A percentile compares a stretch with the other conserved stretches of the same genome.
These are phyloP conservation scores for Silurus aristotelis DNA, from an alignment of 2,797 vertebrate species.

Conservation along the genomic window DNA sequence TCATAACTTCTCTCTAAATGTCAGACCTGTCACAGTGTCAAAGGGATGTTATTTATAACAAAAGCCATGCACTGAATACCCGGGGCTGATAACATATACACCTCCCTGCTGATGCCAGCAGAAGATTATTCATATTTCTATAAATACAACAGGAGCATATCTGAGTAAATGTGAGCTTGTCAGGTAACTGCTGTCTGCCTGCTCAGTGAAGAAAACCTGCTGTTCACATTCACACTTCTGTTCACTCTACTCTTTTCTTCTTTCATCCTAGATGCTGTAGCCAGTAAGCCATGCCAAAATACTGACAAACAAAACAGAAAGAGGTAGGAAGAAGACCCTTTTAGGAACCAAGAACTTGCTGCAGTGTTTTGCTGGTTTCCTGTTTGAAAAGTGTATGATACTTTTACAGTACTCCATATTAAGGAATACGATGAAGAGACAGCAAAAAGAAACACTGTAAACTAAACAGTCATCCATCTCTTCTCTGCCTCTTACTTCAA, in stretches of 20 bases:
- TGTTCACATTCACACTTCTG: conserved; percentile 21
- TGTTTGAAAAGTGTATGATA: conserved; percentile 12
- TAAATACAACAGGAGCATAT: conserved; percentile 22
- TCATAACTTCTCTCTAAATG: not conserved
- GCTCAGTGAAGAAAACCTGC: conserved; percentile 15
- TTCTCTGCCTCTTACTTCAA: conserved; percentile 11
- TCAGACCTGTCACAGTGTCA: conserved; percentile 26
- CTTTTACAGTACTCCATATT: not conserved
- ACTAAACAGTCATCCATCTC: conserved; percentile 38
- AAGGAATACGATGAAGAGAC: conserved; percentile 6
- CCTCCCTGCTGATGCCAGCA: not conserved
- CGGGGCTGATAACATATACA: conserved; percentile 33
- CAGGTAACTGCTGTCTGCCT: conserved; percentile 15
- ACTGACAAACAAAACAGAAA: conserved; percentile 11
- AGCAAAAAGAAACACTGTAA: conserved; percentile 22
- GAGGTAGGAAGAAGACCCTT: conserved; percentile 1
- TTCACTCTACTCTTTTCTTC: not conserved
- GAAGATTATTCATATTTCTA: conserved; percentile 36
- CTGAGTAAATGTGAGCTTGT: not conserved
- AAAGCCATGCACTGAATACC: conserved; percentile 14
- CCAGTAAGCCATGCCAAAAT: conserved; percentile 9
- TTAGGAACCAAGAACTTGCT: conserved; percentile 5
- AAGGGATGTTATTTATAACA: conserved; percentile 25
- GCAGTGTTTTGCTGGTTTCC: conserved; percentile 21
- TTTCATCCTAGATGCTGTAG: conserved; percentile 13